These are phyloP conservation scores for Zonotrichia albicollis DNA, from an alignment of 2,797 vertebrate species.

Conservation along the genomic window DNA sequence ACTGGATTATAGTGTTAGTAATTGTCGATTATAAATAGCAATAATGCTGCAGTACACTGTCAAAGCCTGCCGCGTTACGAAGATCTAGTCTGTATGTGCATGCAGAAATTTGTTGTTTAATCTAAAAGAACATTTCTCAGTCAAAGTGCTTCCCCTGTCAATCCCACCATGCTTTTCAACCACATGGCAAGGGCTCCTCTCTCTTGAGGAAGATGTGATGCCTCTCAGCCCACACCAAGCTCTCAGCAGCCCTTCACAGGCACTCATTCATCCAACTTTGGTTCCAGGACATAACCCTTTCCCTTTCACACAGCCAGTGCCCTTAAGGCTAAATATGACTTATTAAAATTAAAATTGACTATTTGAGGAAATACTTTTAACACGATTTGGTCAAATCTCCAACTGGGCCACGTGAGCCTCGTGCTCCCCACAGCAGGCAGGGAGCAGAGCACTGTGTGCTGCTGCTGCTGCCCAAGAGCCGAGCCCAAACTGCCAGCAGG, in stretches of 20 bases:
- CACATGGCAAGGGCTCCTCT: neutral
- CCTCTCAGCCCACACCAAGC: neutral
- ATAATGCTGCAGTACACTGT: slow-evolving; percentile 63
- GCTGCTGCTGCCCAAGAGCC: neutral
- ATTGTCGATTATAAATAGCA: slow-evolving; percentile 74
- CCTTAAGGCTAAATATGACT: neutral
- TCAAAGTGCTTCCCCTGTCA: slow-evolving; percentile 30
- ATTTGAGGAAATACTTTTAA: neutral
- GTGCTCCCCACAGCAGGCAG: fast-evolving
- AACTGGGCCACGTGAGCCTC: neutral
- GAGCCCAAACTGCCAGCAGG: neutral
- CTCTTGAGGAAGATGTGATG: neutral
- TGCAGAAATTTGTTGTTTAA: slow-evolving; percentile 61
- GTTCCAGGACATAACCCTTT: slow-evolving; percentile 11
- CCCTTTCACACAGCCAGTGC: neutral
- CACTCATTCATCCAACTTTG: neutral
- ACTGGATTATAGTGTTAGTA: slow-evolving; percentile 66
- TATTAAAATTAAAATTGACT: neutral
- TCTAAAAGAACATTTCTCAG: slow-evolving; percentile 27
- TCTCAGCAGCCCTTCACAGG: slow-evolving; percentile 3
- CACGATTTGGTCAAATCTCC: neutral
- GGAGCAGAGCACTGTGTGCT: neutral
- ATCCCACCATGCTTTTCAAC: neutral
- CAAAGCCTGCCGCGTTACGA: slow-evolving; percentile 8
- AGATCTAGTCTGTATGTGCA: slow-evolving; percentile 48